These are phyloP conservation scores for Gastracanthus pulcherrimus DNA, from an alignment of 2,888 invertebrate genomes.

Conservation along the genomic window DNA sequence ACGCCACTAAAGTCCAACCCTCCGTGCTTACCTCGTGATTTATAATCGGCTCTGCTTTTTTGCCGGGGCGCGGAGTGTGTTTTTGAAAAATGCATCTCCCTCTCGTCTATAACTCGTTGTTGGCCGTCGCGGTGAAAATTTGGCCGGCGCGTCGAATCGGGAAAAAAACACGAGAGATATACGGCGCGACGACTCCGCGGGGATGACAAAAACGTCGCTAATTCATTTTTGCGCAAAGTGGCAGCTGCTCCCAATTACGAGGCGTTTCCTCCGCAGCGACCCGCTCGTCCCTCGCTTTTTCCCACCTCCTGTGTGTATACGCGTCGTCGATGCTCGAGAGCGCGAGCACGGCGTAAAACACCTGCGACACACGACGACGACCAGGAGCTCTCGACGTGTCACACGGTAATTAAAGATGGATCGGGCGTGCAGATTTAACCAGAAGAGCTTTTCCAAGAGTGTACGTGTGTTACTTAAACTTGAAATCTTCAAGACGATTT, in stretches of 20 bases:
- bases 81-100: conserved; percentile 74
- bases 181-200: conserved; percentile 19
- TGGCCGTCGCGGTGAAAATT: conserved; percentile 5
- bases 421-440: conserved; percentile 32
- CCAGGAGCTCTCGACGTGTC: conserved; percentile 11
- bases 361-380: conserved; percentile 21
- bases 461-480: neutral
- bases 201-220: conserved; percentile 52
- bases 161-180: neutral
- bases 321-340: neutral
- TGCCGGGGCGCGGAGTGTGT: conserved; percentile 66
- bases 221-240: conserved; percentile 63
- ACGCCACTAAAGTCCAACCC: conserved; percentile 22
- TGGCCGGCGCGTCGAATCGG: conserved; percentile 19
- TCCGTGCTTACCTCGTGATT: conserved; percentile 30
- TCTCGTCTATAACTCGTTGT: neutral
- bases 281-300: conserved; percentile 5
- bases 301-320: neutral
- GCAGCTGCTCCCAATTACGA: conserved; percentile 36
- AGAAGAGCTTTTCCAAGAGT: neutral
- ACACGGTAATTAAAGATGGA: conserved; percentile 49
- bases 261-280: conserved; percentile 10
- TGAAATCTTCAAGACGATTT: too few species aligned
- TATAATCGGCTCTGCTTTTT: conserved; percentile 61
- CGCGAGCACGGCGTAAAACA: neutral